Conservation (phyloP, 2,888 invertebrate species). For the Autographa gamma region DNA sequence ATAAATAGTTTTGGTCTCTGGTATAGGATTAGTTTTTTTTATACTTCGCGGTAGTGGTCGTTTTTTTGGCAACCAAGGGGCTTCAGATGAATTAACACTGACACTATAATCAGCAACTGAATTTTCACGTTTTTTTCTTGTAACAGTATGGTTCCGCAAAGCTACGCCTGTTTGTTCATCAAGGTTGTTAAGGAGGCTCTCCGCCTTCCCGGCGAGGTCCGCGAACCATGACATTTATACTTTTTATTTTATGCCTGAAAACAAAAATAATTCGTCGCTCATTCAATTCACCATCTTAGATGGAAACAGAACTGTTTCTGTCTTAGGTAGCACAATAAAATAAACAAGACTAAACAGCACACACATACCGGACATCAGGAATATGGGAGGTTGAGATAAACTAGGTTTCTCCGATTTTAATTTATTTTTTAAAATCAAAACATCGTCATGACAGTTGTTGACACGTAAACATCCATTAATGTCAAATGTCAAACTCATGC, state of each 20-base stretch:
- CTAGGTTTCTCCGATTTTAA: constrained; percentile 23
- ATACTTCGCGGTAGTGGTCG: constrained; percentile 58
- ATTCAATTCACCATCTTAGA: background rate
- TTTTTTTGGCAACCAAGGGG: constrained; percentile 64
- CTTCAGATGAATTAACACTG: constrained; percentile 55
- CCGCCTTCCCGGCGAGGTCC: constrained; percentile 93
- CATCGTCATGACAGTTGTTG: constrained; percentile 49
- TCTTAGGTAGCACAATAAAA: background rate
- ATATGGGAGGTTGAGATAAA: constrained; percentile 29
- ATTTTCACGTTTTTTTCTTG: constrained; percentile 69
- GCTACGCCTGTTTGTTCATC: constrained; percentile 93
- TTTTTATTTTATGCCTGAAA: constrained; percentile 61
- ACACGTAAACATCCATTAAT: constrained; percentile 57
- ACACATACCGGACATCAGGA: constrained; percentile 49
- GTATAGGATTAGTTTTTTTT: constrained; percentile 63
- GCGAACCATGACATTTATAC: constrained; percentile 92
- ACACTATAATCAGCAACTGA: constrained; percentile 52
- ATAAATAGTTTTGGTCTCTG: constrained; percentile 65
- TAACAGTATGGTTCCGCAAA: constrained; percentile 79
- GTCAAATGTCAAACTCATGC: background rate
- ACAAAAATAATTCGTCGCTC: constrained; percentile 19
- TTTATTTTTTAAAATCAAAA: constrained; percentile 45
- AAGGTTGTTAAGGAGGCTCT: constrained; percentile 92
- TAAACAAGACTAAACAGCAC: background rate
- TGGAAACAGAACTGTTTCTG: background rate